These are phyloP conservation scores for Hypotaenidia okinawae DNA, from an alignment of 2,797 vertebrate species.

Conservation along the genomic window DNA sequence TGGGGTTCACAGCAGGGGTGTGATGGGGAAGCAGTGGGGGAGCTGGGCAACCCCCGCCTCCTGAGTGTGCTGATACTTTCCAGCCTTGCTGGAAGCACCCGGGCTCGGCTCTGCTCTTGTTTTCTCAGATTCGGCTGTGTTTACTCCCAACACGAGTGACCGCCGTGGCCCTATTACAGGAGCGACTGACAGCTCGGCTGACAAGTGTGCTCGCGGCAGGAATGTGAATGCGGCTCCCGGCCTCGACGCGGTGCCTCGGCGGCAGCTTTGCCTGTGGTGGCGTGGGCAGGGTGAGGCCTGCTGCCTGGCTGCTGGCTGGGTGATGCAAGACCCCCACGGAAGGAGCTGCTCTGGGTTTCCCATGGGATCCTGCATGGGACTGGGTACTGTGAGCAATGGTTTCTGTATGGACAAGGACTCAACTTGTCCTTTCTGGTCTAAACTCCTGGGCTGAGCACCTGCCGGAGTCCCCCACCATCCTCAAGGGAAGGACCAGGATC, in stretches of 20 bases:
- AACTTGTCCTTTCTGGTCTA: accelerated
- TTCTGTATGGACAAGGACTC: background rate
- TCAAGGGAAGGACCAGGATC: background rate
- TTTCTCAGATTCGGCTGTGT: conserved; percentile 54
- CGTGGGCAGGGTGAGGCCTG: background rate
- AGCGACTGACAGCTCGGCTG: conserved; percentile 64
- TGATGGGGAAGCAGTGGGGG: background rate
- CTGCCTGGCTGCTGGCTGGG: background rate
- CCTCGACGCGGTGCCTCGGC: background rate
- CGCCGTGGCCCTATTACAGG: conserved; percentile 53
- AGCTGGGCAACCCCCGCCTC: background rate
- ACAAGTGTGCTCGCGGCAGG: conserved; percentile 55
- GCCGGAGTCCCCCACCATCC: background rate
- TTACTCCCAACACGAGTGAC: conserved; percentile 64
- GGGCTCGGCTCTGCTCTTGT: conserved; percentile 51
- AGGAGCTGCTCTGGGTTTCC: background rate
- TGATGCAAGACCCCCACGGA: accelerated
- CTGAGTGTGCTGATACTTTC: background rate
- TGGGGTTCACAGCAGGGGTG: accelerated
- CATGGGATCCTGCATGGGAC: background rate
- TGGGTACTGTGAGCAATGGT: background rate
- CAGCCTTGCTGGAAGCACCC: conserved; percentile 8
- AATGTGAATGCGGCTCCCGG: conserved; percentile 44
- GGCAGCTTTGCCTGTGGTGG: background rate
- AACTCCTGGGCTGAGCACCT: background rate